Base-by-base conservation (phyloP, 2,797 vertebrate genomes). In the Acanthopagrus latus region DNA sequence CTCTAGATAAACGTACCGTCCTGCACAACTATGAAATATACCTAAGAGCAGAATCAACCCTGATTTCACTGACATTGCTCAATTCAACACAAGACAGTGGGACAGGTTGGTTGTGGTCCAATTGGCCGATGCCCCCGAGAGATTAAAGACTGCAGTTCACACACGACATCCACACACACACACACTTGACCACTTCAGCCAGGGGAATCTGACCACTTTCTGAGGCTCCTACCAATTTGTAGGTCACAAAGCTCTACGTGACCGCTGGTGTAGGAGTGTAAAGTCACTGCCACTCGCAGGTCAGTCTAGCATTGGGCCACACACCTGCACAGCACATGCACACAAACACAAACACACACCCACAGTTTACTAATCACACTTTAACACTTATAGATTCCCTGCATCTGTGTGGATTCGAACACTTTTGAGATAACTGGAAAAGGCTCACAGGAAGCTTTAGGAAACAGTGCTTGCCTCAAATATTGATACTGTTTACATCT, bases 191-290 rank as follows among this genome's bases (percentile, higher is more conserved):
- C 90, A 87, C 82, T 88, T 90, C 71, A 93, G 58, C 78, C 72
- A 52, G 56, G 84, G 88, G 87, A 93, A 94, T 90, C 83, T 90
- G 86, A 89, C 90, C 92, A 91, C 91, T 92, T 91, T 88, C 88
- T 85, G 74, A 87, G 88, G 89, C 91, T 92, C 80, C 83, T 74
- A 52, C 85, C 90, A 92, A 94, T 94, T 93, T 93, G 92, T 91
- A 93, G 90, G 89, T 92, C 93, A 94, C 86, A 92, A 89, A 90
- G 87, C 90, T 88, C 82, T 69, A 76, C 55, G 83, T 92, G 92
- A 91, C 90, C 88, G 88, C 90, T 85, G 92, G 91, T 92, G 91
- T 91, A 89, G 83, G 83, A 88, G 90, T 93, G 86, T 71, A 86
- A 38, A 87, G 88, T 90, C 85, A 71, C 87, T 78, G 83, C 81